phyloP scores from a whole-genome alignment of 2,797 vertebrate species.

The Xiphophorus birchmanni region DNA sequence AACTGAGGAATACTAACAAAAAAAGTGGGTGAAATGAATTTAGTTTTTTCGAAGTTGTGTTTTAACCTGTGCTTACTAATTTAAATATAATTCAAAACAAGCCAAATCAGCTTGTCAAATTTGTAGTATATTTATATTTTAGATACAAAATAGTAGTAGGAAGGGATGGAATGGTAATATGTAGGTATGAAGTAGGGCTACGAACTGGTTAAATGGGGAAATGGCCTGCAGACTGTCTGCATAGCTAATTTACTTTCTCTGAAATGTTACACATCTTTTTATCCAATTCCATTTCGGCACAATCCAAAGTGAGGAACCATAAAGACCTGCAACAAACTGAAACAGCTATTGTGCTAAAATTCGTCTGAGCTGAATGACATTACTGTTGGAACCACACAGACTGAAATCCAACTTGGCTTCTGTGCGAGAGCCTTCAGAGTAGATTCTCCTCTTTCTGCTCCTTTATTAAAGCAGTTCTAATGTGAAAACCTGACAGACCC shows the following conservation, averaged over 20 bases:
- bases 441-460: background rate
- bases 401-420: background rate
- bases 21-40: slow-evolving; percentile 1
- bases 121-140: background rate
- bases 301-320: background rate
- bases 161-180: background rate
- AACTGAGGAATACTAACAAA: slow-evolving; percentile 12
- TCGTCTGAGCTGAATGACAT: background rate
- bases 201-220: background rate
- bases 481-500: background rate
- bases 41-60: background rate
- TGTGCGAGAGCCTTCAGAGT: background rate
- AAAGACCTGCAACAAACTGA: background rate
- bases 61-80: background rate
- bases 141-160: background rate
- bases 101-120: background rate
- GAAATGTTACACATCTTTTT: background rate
- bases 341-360: background rate
- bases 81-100: background rate
- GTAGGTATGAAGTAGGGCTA: background rate
- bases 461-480: background rate
- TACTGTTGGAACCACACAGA: background rate
- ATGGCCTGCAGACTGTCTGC: background rate
- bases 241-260: background rate
- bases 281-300: background rate